Conservation (phyloP, 2,797 vertebrate genomes). For the Xerus rutilus region DNA sequence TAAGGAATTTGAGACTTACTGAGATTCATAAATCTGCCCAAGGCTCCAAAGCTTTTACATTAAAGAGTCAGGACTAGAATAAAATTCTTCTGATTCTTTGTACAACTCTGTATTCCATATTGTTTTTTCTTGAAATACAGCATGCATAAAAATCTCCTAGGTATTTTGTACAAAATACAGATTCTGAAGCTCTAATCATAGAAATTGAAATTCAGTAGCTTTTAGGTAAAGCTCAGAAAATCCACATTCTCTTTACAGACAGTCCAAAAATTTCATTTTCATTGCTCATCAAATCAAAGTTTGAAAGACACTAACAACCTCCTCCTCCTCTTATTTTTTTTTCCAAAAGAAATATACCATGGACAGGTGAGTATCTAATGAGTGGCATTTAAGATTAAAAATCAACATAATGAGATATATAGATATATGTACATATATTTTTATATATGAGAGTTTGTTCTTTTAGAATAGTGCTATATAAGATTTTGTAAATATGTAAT, state of each 20-base stretch:
- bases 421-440: background rate
- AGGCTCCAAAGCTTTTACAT: background rate
- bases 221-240: background rate
- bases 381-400: background rate
- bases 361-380: background rate
- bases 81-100: background rate
- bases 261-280: background rate
- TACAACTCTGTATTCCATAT: background rate
- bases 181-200: background rate
- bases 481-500: background rate
- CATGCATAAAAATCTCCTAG: background rate
- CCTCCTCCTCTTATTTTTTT: background rate
- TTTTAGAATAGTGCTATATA: background rate
- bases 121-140: background rate
- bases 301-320: background rate
- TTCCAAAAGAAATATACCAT: background rate
- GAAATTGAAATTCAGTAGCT: slow-evolving; percentile 35
- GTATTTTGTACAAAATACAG: background rate
- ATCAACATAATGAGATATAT: background rate
- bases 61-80: background rate
- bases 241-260: background rate
- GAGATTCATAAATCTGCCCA: background rate
- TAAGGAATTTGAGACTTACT: background rate
- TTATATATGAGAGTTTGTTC: background rate
- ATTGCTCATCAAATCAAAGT: background rate